Percentiles rank a stretch among this genome's conserved stretches.
Evolutionary conservation across 1,140 invertebrate species (phyloP).

Genomic region (Dysdera silvatica): DNA sequence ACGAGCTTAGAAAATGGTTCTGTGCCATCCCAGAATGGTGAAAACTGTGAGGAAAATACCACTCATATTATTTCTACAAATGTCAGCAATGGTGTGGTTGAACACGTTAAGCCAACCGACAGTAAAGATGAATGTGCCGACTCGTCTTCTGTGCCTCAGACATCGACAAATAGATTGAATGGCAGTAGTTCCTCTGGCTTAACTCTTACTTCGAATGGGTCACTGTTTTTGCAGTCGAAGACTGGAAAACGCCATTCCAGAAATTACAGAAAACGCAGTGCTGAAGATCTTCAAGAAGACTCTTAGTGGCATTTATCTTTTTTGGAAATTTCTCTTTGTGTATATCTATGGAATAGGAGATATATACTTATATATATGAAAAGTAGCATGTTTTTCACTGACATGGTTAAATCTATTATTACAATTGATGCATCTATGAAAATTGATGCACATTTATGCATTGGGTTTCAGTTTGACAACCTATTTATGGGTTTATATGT

Average conservation of each 20-base stretch:
- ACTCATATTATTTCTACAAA: not conserved
- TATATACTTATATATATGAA: too few relatives aligned
- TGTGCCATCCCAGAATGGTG: not conserved
- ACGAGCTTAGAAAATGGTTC: not conserved
- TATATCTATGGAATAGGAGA: too few relatives aligned
- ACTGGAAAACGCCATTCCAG: not conserved
- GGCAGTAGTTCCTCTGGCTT: not conserved
- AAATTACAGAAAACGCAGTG: conserved; percentile 20
- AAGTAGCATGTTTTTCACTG: too few relatives aligned
- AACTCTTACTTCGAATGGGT: conserved; percentile 5
- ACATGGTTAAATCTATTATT: too few relatives aligned
- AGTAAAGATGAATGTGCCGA: not conserved
- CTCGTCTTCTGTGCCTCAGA: not conserved
- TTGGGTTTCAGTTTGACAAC: too few relatives aligned
- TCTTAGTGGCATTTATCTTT: too few relatives aligned
- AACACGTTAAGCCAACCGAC: not conserved
- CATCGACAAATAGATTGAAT: not conserved
- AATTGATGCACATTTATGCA: too few relatives aligned
- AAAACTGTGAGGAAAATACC: not conserved
- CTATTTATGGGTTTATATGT: too few relatives aligned
- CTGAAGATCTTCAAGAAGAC: conserved; percentile 14
- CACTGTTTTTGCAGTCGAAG: not conserved
- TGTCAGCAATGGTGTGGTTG: not conserved
- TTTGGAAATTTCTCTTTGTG: too few relatives aligned
- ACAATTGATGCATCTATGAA: too few relatives aligned